Conservation (phyloP, 1,140 invertebrate genomes). For the Phthorimaea operculella region DNA sequence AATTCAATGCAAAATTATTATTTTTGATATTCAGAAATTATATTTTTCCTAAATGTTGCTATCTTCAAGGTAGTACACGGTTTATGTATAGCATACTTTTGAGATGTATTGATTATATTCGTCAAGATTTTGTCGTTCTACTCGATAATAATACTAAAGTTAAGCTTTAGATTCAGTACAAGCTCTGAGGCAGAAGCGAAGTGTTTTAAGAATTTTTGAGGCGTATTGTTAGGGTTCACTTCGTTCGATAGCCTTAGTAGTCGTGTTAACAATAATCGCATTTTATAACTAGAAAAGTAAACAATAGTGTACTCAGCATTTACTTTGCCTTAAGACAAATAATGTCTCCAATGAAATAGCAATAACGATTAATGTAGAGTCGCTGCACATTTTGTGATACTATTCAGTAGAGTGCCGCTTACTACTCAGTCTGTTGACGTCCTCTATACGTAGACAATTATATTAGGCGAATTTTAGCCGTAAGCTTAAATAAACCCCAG, state of each 20-base stretch:
- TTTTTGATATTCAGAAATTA: constrained; percentile 64
- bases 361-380: constrained; percentile 56
- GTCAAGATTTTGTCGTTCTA: constrained; percentile 40
- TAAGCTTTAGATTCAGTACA: constrained; percentile 29
- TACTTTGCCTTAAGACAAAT: constrained; percentile 56
- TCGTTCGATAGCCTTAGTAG: constrained; percentile 22
- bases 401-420: constrained; percentile 53
- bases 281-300: constrained; percentile 23
- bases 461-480: constrained; percentile 58
- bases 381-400: constrained; percentile 60
- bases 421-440: constrained; percentile 54
- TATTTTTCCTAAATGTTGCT: constrained; percentile 58
- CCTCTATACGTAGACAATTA: constrained; percentile 60
- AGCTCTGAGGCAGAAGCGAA: constrained; percentile 21
- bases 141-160: constrained; percentile 20
- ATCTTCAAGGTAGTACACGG: constrained; percentile 45
- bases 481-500: constrained; percentile 60
- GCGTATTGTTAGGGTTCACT: constrained; percentile 21
- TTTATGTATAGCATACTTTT: constrained; percentile 51
- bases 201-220: constrained; percentile 22
- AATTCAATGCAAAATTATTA: constrained; percentile 48
- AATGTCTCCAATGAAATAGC: constrained; percentile 50
- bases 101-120: constrained; percentile 45
- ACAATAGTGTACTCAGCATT: constrained; percentile 34
- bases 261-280: constrained; percentile 26